phyloP scores from a whole-genome alignment of 1,140 invertebrate genomes.

The Bicyclus anynana region DNA sequence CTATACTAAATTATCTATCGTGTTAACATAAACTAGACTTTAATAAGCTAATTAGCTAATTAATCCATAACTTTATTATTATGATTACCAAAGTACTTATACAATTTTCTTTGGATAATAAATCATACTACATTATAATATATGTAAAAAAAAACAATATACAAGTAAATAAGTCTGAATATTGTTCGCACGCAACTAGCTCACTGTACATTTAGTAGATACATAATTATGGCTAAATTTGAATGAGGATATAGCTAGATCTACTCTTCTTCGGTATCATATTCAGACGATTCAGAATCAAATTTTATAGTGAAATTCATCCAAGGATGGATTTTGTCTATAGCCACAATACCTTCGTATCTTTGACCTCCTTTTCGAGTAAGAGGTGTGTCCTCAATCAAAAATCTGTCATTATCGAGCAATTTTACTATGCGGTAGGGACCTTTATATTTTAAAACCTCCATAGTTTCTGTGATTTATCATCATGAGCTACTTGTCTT shows the following conservation, averaged over 20 bases:
- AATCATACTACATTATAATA: too few species aligned
- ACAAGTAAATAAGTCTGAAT: too few species aligned
- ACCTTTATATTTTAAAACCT: constrained; percentile 28
- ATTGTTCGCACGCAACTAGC: too few species aligned
- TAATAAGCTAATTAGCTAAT: too few species aligned
- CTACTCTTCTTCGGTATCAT: background rate
- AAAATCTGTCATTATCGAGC: constrained; percentile 5
- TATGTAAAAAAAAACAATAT: too few species aligned
- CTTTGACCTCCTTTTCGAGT: background rate
- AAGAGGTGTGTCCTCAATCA: constrained; percentile 8
- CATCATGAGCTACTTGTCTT: constrained; percentile 19
- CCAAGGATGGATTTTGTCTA: constrained; percentile 7
- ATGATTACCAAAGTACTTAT: too few species aligned
- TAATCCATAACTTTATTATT: too few species aligned
- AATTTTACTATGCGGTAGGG: constrained; percentile 31
- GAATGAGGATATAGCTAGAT: background rate
- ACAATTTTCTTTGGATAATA: too few species aligned
- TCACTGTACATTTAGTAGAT: too few species aligned
- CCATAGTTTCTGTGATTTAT: constrained; percentile 32
- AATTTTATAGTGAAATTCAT: background rate
- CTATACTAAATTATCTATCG: too few species aligned
- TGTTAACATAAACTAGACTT: too few species aligned
- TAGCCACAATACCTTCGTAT: background rate
- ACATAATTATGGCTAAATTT: background rate
- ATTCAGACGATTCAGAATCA: background rate